Evolutionary conservation across 2,113 vertebrate species (phyloP).

Genomic region (Cercopithecus mona): DNA sequence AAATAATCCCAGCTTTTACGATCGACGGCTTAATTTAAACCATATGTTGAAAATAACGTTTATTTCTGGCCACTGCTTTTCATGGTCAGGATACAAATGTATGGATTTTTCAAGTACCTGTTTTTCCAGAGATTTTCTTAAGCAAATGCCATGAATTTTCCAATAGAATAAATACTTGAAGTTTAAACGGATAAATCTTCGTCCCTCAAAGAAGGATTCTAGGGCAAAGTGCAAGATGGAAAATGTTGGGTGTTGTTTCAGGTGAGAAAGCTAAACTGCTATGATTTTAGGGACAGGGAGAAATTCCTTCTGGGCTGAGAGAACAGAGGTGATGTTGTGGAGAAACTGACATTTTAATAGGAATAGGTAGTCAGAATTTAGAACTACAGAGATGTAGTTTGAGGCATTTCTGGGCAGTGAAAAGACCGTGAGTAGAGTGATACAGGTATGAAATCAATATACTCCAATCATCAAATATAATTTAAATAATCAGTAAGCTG

Average conservation of each 20-base stretch:
- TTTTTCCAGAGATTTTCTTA: not conserved
- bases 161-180: not conserved
- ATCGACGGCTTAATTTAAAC: not conserved
- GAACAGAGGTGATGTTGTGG: not conserved
- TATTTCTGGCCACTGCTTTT: not conserved
- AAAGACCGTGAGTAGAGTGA: not conserved
- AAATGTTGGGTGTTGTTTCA: not conserved
- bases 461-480: not conserved
- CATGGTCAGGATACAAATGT: not conserved
- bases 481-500: not conserved
- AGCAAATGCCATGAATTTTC: not conserved
- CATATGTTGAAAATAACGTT: not conserved
- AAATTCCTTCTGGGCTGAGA: not conserved
- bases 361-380: not conserved
- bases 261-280: fast-evolving
- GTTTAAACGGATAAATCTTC: not conserved
- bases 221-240: not conserved
- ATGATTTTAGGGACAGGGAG: not conserved
- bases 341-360: not conserved
- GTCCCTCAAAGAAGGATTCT: not conserved
- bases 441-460: not conserved
- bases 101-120: not conserved
- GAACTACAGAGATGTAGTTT: not conserved
- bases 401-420: not conserved
- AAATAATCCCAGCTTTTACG: not conserved